Evolutionary conservation across 2,113 vertebrate genomes (phyloP).

Genomic region (Felis catus): F.catus_Fca126_mat1.0 CM031413.1:129867001-129867500

Average conservation of each 20-base stretch:
- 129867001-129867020: fast-evolving
- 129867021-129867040: fast-evolving
- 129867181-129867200: background rate
- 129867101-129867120: background rate
- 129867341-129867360: background rate
- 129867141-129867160: background rate
- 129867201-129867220: background rate
- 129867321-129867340: background rate
- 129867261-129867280: no score
- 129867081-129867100: background rate
- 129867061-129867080: background rate
- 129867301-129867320: background rate
- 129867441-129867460: background rate
- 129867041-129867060: background rate
- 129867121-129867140: fast-evolving
- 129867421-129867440: background rate
- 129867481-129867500: background rate
- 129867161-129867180: background rate
- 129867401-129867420: background rate
- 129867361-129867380: background rate
- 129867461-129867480: background rate
- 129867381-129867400: background rate
- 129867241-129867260: background rate
- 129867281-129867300: no score
- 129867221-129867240: background rate